Base-by-base conservation (phyloP, 2,888 invertebrate genomes). In the Trissonchulus sp. region DNA sequence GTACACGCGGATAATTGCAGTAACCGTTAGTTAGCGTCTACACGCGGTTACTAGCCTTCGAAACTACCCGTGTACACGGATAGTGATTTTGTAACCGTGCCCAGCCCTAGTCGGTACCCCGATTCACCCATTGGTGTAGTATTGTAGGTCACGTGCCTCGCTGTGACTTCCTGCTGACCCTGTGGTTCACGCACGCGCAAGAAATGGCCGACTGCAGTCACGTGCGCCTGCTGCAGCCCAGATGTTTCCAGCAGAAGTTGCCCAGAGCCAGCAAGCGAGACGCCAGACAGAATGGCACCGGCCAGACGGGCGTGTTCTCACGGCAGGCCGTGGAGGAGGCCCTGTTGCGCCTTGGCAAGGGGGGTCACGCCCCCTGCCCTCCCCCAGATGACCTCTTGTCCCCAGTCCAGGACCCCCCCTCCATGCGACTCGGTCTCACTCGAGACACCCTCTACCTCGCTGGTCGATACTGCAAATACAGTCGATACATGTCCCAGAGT, bases 401-500 rank as follows among this genome's bases (percentile, higher is more conserved):
- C 48, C 8, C 48, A 8, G 8, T 23, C 48, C 8, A 48, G 48
- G 48, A 8, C 8, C 48, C 48, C 48, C 48, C 48, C 8, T 8
- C 8, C 8, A 15, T 15, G 8, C 48, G 48, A 8, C 48, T 48
- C 8, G 48, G 23, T 48, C 48, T 48, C 8, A 23, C 8, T 15
- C 48, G 48, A 23, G 48, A 48, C 23, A 23, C 48, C 8, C 48
- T 8, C 8, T 48, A 15, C 23, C 48, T 69, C 2, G 71, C 36
- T 15, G 71, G 71, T 36, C 71, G 71, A 69, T 69, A 69, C 37
- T 36, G 37, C 34, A 69, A 69, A 37, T 69, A 35, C 37, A 69
- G 71, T 36, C 71, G 71, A n/a, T 8, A 8, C n/a, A 3, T 69
- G 71, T 28, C 34, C n/a, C 71, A 69, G 34, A 69, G 71, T 69